A percentile compares a stretch with the other conserved stretches of the same genome.
Evolutionary conservation across 2,888 invertebrate species (phyloP).

Genomic region (Orthonevra nobilis): DNA sequence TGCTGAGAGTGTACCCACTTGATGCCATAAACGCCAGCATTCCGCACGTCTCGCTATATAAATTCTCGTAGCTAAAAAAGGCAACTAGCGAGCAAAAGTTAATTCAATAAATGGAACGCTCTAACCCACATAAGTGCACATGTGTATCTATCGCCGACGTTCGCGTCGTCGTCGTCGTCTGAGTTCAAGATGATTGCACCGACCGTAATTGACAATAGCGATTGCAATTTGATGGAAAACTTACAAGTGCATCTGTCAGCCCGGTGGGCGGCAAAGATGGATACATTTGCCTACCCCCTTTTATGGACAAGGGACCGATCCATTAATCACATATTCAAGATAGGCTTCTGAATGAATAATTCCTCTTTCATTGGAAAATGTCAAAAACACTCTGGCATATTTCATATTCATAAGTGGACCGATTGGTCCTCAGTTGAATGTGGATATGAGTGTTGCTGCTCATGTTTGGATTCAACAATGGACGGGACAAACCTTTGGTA

Average conservation of each 20-base stretch:
- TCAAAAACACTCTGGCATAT: conserved; percentile 31
- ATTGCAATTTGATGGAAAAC: conserved; percentile 9
- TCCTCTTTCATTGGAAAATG: conserved; percentile 13
- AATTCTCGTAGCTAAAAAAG: conserved; percentile 12
- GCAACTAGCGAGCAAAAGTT: conserved; percentile 25
- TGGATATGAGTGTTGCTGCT: too few relatives aligned
- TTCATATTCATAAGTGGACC: conserved; percentile 39
- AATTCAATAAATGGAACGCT: conserved; percentile 41
- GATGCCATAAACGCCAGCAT: conserved; percentile 20
- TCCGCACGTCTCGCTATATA: not conserved
- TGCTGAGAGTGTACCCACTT: conserved; percentile 16
- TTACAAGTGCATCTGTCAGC: conserved; percentile 8
- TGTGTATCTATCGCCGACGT: too few relatives aligned
- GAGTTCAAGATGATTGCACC: not conserved
- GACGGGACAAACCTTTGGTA: not conserved
- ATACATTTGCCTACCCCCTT: conserved; percentile 5
- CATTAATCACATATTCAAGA: conserved; percentile 30
- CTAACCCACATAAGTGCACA: conserved; percentile 2
- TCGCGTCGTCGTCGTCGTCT: too few relatives aligned
- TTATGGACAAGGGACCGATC: not conserved
- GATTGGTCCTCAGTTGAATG: conserved; percentile 17
- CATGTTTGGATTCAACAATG: conserved; percentile 11
- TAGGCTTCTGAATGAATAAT: conserved; percentile 21
- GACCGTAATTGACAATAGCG: not conserved
- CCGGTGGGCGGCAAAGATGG: too few relatives aligned